phyloP scores from a whole-genome alignment of 2,113 vertebrate species.

The Ardeotis arabs region DNA sequence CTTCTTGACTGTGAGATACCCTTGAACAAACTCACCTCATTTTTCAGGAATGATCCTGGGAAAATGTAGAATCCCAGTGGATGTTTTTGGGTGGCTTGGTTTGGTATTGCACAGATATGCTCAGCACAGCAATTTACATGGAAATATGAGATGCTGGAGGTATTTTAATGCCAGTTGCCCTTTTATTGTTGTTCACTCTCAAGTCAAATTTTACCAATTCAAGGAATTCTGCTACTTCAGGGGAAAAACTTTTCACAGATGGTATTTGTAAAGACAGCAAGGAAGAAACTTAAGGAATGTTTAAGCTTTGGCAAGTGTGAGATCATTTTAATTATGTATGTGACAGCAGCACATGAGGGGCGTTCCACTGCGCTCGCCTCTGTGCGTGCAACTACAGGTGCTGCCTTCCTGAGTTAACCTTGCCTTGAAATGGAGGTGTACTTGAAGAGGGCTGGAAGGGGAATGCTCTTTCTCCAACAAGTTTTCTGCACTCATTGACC shows the following conservation, averaged over 20 bases:
- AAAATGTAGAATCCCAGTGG: not conserved
- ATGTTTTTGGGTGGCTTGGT: not conserved
- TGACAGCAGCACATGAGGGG: fast-evolving
- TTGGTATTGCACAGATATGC: not conserved
- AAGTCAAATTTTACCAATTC: not conserved
- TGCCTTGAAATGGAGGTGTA: not conserved
- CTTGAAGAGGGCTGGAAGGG: not conserved
- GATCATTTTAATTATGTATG: not conserved
- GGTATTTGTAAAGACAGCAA: not conserved
- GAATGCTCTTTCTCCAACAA: not conserved
- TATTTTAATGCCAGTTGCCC: not conserved
- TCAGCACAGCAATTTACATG: not conserved
- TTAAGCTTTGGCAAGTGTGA: not conserved
- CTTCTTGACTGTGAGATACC: not conserved
- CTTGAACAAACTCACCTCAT: not conserved
- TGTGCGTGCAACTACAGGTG: not conserved
- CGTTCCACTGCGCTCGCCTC: not conserved
- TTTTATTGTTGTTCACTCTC: not conserved
- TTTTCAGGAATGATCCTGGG: not conserved
- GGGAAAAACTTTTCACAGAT: not conserved
- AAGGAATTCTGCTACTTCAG: not conserved
- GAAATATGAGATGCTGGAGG: not conserved
- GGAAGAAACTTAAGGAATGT: not conserved
- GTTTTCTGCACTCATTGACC: not conserved
- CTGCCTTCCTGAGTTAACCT: not conserved